phyloP scores from a whole-genome alignment of 2,888 invertebrate genomes.

The Ypsolopha scabrella region DNA sequence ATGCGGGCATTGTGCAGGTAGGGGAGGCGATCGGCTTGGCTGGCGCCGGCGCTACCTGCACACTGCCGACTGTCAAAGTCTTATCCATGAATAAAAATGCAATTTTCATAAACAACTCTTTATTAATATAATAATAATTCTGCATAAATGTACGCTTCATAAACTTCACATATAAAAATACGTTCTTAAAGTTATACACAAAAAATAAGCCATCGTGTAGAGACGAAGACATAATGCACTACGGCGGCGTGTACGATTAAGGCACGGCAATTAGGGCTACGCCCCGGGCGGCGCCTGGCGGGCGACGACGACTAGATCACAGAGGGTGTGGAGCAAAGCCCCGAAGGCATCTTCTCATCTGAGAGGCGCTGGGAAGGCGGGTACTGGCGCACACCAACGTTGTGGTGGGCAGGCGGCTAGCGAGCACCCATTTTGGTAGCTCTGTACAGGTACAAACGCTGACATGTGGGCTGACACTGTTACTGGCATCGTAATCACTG shows the following conservation, averaged over 20 bases:
- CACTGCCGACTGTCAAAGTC: not conserved
- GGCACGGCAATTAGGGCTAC: constrained; percentile 57
- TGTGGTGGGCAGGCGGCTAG: constrained; percentile 43
- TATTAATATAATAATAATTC: constrained; percentile 20
- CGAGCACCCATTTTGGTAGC: constrained; percentile 45
- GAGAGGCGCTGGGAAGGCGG: constrained; percentile 63
- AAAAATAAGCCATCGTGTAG: constrained; percentile 58
- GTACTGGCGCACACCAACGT: constrained; percentile 78
- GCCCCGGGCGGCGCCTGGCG: constrained; percentile 63
- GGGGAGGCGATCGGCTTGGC: not conserved
- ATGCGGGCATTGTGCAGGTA: not conserved
- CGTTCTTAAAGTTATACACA: constrained; percentile 61
- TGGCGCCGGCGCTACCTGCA: constrained; percentile 7
- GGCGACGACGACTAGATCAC: constrained; percentile 69
- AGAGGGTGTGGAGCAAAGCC: constrained; percentile 47
- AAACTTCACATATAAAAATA: constrained; percentile 68
- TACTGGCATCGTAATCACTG: constrained; percentile 46
- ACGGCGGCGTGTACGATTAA: constrained; percentile 62
- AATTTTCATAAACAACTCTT: constrained; percentile 2
- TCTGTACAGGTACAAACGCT: constrained; percentile 60
- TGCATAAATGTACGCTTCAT: constrained; percentile 60
- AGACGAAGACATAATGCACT: constrained; percentile 63
- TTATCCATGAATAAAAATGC: not conserved
- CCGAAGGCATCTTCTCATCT: constrained; percentile 55
- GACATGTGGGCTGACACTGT: constrained; percentile 47